A percentile compares a stretch with the other conserved stretches of the same genome.
Conservation (phyloP, 2,797 vertebrate species). For the Astyanax mexicanus region DNA sequence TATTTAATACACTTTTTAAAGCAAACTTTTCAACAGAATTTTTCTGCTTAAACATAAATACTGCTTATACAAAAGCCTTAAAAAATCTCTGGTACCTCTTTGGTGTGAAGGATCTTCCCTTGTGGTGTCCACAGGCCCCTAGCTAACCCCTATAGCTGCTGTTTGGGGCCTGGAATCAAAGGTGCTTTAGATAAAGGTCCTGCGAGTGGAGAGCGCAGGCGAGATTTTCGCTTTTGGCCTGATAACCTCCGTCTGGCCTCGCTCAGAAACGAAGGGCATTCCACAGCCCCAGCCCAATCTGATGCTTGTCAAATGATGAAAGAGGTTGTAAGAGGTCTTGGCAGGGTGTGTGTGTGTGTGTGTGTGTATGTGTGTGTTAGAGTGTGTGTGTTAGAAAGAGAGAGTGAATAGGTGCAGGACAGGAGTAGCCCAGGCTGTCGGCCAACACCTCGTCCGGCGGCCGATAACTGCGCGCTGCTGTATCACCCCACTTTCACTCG, state of each 20-base stretch:
- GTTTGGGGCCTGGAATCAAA: slow-evolving; percentile 35
- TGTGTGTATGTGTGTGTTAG: slow-evolving; percentile 39
- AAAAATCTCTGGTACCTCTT: background rate
- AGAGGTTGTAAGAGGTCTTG: slow-evolving; percentile 58
- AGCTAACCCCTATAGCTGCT: slow-evolving; percentile 16
- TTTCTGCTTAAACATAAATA: background rate
- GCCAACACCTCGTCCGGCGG: background rate
- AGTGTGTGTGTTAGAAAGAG: slow-evolving; percentile 49
- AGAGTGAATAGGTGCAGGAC: slow-evolving; percentile 62
- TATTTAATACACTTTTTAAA: background rate
- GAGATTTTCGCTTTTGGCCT: slow-evolving; percentile 17
- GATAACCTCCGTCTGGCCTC: slow-evolving; percentile 41
- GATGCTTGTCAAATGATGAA: slow-evolving; percentile 68
- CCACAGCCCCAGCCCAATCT: slow-evolving; percentile 54
- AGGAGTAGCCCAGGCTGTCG: slow-evolving; percentile 11
- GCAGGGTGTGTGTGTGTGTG: slow-evolving; percentile 43
- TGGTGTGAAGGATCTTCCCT: background rate
- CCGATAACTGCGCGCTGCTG: slow-evolving; percentile 25
- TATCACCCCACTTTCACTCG: slow-evolving; percentile 23
- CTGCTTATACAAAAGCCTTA: too few species aligned
- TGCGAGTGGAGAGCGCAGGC: slow-evolving; percentile 29
- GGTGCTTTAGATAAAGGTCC: slow-evolving; percentile 53
- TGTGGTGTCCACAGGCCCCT: background rate
- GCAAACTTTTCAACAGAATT: background rate
- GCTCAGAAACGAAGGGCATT: slow-evolving; percentile 44